These are phyloP conservation scores for Alcedo quadribrachys DNA, from an alignment of 2,797 vertebrate species.

Conservation along the genomic window DNA sequence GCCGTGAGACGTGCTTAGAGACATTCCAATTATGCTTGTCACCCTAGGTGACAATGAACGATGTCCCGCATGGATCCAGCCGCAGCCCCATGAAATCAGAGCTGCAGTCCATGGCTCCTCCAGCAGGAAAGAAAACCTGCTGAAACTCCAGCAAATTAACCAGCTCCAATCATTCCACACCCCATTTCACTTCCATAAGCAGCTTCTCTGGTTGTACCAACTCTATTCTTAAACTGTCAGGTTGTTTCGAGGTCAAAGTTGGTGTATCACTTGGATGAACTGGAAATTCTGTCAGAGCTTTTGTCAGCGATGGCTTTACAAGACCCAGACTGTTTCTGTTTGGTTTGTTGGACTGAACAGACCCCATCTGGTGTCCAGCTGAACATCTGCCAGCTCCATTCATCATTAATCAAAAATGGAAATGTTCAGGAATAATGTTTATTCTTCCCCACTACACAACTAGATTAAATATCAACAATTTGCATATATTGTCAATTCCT, in stretches of 20 bases:
- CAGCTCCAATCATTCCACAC: neutral
- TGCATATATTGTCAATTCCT: slow-evolving; percentile 22
- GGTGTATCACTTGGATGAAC: neutral
- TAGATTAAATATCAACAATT: slow-evolving; percentile 53
- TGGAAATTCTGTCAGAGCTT: slow-evolving; percentile 6
- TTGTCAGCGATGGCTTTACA: slow-evolving; percentile 1
- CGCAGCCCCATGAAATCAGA: neutral
- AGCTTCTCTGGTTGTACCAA: neutral
- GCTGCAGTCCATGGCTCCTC: neutral
- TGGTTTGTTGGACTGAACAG: slow-evolving; percentile 12
- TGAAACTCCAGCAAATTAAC: neutral
- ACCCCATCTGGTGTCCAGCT: slow-evolving; percentile 35
- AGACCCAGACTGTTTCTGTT: slow-evolving; percentile 19
- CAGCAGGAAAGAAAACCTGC: neutral
- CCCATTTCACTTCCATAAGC: slow-evolving; percentile 1
- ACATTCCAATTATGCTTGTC: neutral
- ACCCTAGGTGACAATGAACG: neutral
- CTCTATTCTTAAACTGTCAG: neutral
- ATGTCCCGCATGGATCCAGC: neutral
- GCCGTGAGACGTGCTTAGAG: accelerated
- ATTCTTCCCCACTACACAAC: neutral
- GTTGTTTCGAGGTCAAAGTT: neutral
- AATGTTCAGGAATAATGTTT: slow-evolving; percentile 56
- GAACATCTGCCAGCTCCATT: slow-evolving; percentile 48
- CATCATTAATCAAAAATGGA: slow-evolving; percentile 56